phyloP scores from a whole-genome alignment of 2,888 invertebrate genomes.

The Nymphalis c-album region DNA sequence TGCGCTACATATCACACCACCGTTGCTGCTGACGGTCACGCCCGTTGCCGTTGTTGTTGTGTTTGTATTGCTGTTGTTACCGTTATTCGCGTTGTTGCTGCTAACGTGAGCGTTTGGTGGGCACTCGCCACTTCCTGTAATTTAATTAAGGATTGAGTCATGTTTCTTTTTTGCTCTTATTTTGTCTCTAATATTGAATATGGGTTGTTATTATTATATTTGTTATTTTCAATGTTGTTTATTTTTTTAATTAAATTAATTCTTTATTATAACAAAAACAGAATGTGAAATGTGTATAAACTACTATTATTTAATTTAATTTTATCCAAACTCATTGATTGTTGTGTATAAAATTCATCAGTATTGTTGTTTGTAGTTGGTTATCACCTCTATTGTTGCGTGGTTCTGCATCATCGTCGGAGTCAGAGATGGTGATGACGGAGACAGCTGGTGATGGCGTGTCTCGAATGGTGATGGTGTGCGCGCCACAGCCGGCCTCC shows the following conservation, averaged over 20 bases:
- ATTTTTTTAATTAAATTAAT: too few species aligned
- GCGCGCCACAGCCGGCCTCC: slow-evolving; percentile 73
- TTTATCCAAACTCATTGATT: not conserved
- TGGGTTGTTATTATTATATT: too few species aligned
- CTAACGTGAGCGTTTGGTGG: slow-evolving; percentile 31
- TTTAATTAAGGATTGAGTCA: not conserved
- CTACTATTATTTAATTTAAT: too few species aligned
- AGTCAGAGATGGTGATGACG: slow-evolving; percentile 97
- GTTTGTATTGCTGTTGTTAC: slow-evolving; percentile 31
- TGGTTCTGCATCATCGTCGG: slow-evolving; percentile 88
- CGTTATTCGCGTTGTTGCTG: slow-evolving; percentile 21
- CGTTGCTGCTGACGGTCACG: slow-evolving; percentile 38
- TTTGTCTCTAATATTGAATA: not conserved
- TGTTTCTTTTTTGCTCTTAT: not conserved
- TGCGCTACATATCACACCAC: slow-evolving; percentile 69
- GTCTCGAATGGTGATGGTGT: slow-evolving; percentile 96
- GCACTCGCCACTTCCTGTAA: slow-evolving; percentile 54
- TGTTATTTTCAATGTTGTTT: too few species aligned
- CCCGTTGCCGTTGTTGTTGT: slow-evolving; percentile 20
- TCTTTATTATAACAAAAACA: too few species aligned
- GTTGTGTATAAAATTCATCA: not conserved
- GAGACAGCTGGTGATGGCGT: slow-evolving; percentile 97
- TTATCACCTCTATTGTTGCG: slow-evolving; percentile 41
- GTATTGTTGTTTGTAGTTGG: slow-evolving; percentile 23
- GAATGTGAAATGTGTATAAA: too few species aligned